Conservation (phyloP, 2,797 vertebrate genomes). For the Manis crassicaudata region DNA sequence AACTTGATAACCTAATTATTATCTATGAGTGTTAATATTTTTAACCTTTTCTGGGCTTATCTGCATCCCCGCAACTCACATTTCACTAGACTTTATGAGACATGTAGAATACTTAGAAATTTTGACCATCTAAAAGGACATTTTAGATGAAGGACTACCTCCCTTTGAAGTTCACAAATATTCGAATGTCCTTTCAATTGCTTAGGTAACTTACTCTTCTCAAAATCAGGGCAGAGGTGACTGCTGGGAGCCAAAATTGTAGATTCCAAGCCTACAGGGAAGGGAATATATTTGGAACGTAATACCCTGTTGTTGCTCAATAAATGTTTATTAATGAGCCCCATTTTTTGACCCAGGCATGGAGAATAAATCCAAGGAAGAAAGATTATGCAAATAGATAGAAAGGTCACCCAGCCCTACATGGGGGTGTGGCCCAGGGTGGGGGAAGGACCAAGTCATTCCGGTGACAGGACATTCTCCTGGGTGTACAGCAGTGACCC, state of each 20-base stretch:
- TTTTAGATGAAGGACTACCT: conserved; percentile 73
- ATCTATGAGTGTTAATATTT: conserved; percentile 69
- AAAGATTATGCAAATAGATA: conserved; percentile 80
- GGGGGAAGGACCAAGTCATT: conserved; percentile 61
- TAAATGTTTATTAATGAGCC: conserved; percentile 83
- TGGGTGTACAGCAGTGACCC: conserved; percentile 55
- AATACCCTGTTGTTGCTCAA: conserved; percentile 78
- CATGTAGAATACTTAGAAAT: conserved; percentile 50
- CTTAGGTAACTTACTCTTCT: conserved; percentile 73
- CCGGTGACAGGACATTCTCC: conserved; percentile 69
- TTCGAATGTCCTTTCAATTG: conserved; percentile 77
- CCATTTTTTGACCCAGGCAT: conserved; percentile 77
- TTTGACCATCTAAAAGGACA: conserved; percentile 70
- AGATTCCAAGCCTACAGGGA: conserved; percentile 73
- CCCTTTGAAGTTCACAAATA: conserved; percentile 77
- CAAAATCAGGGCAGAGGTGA: conserved; percentile 79
- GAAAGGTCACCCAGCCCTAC: conserved; percentile 76
- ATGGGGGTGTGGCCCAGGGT: conserved; percentile 77
- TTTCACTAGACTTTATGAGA: conserved; percentile 28
- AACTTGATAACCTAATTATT: conserved; percentile 71
- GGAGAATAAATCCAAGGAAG: conserved; percentile 77
- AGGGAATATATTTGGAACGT: conserved; percentile 75
- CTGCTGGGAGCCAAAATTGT: conserved; percentile 76
- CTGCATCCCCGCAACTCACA: conserved; percentile 11
- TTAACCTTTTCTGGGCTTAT: conserved; percentile 68